Percentiles rank a stretch among this genome's conserved stretches.
phyloP scores from a whole-genome alignment of 2,797 vertebrate genomes.

The Nyctibius grandis region DNA sequence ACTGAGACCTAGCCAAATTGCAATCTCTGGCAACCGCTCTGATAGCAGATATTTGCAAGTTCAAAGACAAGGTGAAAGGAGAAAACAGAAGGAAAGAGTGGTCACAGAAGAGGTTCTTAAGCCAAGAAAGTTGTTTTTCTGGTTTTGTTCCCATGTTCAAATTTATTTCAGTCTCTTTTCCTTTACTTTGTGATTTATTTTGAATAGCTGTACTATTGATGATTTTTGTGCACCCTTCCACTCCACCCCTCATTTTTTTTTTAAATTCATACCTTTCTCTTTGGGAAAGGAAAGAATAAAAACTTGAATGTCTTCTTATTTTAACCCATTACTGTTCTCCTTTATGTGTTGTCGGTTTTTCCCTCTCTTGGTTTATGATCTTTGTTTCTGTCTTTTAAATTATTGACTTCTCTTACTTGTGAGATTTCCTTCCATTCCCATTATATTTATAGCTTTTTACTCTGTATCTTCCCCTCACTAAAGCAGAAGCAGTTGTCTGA shows the following conservation, averaged over 20 bases:
- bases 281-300: neutral
- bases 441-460: neutral
- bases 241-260: neutral
- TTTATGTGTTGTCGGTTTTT: neutral
- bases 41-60: neutral
- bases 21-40: neutral
- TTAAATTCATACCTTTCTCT: neutral
- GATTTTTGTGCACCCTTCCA: neutral
- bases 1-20: neutral
- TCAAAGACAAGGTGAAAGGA: neutral
- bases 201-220: neutral
- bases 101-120: neutral
- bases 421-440: neutral
- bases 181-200: neutral
- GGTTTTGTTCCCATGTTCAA: neutral
- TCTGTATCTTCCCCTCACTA: neutral
- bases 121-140: neutral
- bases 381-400: neutral
- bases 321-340: neutral
- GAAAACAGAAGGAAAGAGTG: neutral
- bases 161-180: neutral
- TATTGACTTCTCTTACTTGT: neutral
- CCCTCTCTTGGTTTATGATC: neutral
- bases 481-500: neutral
- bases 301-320: neutral